Conservation (phyloP, 2,797 vertebrate species). For the Crax fasciolata region DNA sequence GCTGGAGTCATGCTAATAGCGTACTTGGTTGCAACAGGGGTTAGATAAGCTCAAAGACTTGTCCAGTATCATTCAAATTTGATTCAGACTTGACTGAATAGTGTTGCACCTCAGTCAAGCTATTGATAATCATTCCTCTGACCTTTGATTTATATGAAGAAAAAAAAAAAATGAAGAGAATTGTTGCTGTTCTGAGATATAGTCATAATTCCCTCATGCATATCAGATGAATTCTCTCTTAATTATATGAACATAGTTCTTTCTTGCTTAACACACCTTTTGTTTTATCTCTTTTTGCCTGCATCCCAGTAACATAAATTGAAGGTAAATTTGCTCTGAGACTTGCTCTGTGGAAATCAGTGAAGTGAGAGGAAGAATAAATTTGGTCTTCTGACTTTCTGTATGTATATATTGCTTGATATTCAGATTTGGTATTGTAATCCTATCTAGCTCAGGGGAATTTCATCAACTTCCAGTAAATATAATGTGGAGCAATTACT, state of each 20-base stretch:
- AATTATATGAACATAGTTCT: background rate
- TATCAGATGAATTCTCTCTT: background rate
- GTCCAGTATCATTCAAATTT: background rate
- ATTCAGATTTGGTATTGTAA: background rate
- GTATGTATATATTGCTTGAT: background rate
- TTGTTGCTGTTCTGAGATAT: background rate
- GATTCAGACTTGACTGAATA: background rate
- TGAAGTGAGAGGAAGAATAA: background rate
- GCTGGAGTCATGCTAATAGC: background rate
- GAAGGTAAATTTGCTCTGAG: background rate
- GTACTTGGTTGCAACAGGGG: background rate
- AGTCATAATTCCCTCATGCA: background rate
- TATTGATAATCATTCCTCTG: background rate
- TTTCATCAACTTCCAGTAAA: background rate
- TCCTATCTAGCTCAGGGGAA: background rate
- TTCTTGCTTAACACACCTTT: background rate
- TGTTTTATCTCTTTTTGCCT: background rate
- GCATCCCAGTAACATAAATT: background rate
- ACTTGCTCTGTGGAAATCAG: background rate
- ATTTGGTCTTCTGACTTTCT: background rate
- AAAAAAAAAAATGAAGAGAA: background rate
- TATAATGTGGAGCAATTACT: background rate
- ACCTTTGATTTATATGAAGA: background rate
- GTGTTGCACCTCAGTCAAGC: background rate
- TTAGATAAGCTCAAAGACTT: background rate